Percentiles rank a stretch among this genome's conserved stretches.
phyloP scores from a whole-genome alignment of 2,888 invertebrate species.

The Lacanobia wlatinum region DNA sequence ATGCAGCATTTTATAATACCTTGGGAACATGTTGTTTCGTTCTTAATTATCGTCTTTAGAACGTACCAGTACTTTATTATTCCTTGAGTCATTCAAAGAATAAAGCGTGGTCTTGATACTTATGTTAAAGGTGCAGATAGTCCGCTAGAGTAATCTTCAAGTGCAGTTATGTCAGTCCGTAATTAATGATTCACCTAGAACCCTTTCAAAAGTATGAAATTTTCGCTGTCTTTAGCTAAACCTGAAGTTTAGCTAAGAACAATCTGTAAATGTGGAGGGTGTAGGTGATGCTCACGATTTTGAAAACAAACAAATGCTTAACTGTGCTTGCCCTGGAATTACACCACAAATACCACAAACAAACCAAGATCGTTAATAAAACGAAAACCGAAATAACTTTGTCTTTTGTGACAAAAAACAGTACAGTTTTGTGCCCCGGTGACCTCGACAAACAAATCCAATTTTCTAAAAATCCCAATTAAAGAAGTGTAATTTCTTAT shows the following conservation, averaged over 20 bases:
- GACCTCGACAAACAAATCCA: slow-evolving; percentile 19
- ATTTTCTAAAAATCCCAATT: slow-evolving; percentile 45
- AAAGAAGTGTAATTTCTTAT: slow-evolving; percentile 60
- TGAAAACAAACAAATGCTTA: neutral
- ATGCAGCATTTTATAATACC: slow-evolving; percentile 65
- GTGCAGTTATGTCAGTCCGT: neutral
- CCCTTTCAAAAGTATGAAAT: too few species aligned
- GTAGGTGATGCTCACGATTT: neutral
- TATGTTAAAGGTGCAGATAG: neutral
- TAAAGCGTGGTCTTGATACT: neutral
- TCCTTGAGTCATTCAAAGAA: neutral
- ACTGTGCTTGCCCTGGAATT: neutral
- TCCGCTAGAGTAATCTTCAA: neutral
- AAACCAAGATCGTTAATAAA: too few species aligned
- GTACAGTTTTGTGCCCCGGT: slow-evolving; percentile 10
- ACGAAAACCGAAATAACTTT: neutral
- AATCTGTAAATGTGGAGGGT: too few species aligned
- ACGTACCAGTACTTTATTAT: neutral
- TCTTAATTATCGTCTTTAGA: slow-evolving; percentile 42
- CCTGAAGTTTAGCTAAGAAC: too few species aligned
- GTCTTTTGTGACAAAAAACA: slow-evolving; percentile 7
- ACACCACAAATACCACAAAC: neutral
- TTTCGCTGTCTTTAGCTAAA: too few species aligned
- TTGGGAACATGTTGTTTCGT: slow-evolving; percentile 62
- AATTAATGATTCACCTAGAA: too few species aligned